phyloP scores from a whole-genome alignment of 2,888 invertebrate genomes.

The Pseudoips prasinana region DNA sequence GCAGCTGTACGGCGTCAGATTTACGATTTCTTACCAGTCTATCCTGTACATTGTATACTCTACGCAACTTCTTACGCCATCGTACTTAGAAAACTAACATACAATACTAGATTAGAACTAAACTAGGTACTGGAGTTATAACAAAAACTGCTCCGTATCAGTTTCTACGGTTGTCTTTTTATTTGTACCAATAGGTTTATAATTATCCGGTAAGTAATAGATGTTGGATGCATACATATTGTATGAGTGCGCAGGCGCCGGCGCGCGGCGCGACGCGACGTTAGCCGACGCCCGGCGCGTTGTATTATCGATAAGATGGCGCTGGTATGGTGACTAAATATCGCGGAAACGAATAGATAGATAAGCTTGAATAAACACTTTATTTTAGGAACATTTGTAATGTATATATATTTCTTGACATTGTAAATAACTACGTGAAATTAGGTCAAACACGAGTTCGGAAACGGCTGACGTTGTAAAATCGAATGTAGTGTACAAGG shows the following conservation, averaged over 20 bases:
- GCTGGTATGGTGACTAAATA: slow-evolving; percentile 24
- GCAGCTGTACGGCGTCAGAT: no score
- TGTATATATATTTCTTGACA: no score
- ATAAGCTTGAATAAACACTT: no score
- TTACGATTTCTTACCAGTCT: no score
- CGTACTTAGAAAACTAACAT: no score
- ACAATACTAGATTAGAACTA: no score
- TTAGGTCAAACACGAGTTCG: no score
- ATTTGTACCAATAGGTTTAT: slow-evolving; percentile 47
- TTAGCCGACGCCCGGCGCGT: slow-evolving; percentile 15
- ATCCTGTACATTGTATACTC: no score
- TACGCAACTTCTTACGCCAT: no score
- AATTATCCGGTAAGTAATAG: slow-evolving; percentile 51
- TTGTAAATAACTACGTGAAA: no score
- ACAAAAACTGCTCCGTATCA: slow-evolving; percentile 25
- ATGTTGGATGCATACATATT: slow-evolving; percentile 61
- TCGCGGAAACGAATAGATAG: slow-evolving; percentile 5
- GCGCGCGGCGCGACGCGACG: slow-evolving; percentile 44
- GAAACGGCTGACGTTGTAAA: no score
- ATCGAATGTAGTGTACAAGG: no score
- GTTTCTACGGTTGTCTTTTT: slow-evolving; percentile 37
- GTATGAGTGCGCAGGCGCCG: slow-evolving; percentile 64
- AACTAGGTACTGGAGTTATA: background rate
- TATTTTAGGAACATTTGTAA: slow-evolving; percentile 12
- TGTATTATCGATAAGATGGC: slow-evolving; percentile 28